A percentile compares a stretch with the other conserved stretches of the same genome.
phyloP scores from a whole-genome alignment of 2,797 vertebrate species.

The Taeniopygia guttata region DNA sequence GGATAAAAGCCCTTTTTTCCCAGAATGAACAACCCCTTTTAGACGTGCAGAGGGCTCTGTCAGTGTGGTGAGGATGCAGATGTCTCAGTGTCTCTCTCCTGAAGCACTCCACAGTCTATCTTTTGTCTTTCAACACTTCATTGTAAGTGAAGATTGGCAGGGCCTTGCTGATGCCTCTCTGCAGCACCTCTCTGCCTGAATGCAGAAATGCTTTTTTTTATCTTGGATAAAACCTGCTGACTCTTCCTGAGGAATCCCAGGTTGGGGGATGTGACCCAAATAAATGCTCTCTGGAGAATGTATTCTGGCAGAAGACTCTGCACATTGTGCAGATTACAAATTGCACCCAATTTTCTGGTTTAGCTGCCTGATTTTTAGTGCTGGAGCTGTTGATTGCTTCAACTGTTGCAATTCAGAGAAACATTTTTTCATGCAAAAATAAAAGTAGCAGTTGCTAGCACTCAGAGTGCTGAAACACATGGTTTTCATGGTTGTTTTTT shows the following conservation, averaged over 20 bases:
- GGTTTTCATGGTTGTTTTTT: not conserved
- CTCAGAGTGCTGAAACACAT: not conserved
- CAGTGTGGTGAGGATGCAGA: not conserved
- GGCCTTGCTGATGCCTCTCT: not conserved
- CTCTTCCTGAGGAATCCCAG: not conserved
- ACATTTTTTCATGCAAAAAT: not conserved
- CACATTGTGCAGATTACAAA: constrained; percentile 9
- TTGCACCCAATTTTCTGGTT: constrained; percentile 4
- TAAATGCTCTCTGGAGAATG: not conserved
- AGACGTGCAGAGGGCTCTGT: not conserved
- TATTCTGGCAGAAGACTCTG: not conserved
- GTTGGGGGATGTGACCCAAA: not conserved
- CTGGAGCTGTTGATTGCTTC: constrained; percentile 21
- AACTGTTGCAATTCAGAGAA: not conserved
- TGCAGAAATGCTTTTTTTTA: not conserved
- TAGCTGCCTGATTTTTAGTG: not conserved
- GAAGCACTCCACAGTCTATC: not conserved
- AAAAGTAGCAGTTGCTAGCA: not conserved
- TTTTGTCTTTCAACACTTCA: not conserved
- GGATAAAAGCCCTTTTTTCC: not conserved
- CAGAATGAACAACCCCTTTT: not conserved
- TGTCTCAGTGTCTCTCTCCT: not conserved
- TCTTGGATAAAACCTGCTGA: not conserved
- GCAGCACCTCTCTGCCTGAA: not conserved
- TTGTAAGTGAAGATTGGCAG: not conserved